Evolutionary conservation across 2,113 vertebrate genomes (phyloP), one percentile per base, ranked within the genome.

Genomic region (Ophthalmolycus amberensis): DNA sequence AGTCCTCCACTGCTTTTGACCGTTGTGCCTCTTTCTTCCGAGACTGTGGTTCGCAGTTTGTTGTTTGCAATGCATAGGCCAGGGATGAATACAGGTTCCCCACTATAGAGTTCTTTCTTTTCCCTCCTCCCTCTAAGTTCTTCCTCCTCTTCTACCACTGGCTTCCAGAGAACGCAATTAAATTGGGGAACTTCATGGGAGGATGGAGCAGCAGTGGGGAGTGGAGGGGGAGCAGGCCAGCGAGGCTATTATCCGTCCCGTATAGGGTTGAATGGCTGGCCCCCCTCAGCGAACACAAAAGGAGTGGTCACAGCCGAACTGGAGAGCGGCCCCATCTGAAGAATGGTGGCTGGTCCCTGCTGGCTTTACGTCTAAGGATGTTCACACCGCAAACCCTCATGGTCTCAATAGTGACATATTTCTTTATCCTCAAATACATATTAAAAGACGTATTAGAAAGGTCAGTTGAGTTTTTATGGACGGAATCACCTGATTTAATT

Each of bases 1-100:
- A 93, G 94, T 94, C 92, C 90, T 94, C 88, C 83, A 94, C 92
- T 87, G 94, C 91, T 95, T 94, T 94, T 94, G 95, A 93, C 94
- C 90, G 73, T 88, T 91, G 90, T 79, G 84, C 87, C 85, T 92
- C 89, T 75, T 95, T 95, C 94, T 95, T 93, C 58, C 16, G 63
- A 74, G 71, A 92, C 88, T 83, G 82, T 79, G 90, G 89, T 89
- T 93, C 66, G 70, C 87, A 92, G 89, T 92, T 94, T 94, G 90
- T 94, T 96, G 91, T 94, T 94, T 90, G 94, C 90, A 82, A 92
- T 93, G 94, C 91, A 88, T 86, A 90, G 94, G 90, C 90, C 91
- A 77, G 86, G 91, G 82, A 86, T 91, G 90, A 89, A 95, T 95
- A 93, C 92, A 86, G 88, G 72, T 87, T 91, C 93, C 85, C 82